Evolutionary conservation across 2,888 invertebrate genomes (phyloP), one percentile per base, ranked within the genome.

Genomic region (Watsonalla cultraria): DNA sequence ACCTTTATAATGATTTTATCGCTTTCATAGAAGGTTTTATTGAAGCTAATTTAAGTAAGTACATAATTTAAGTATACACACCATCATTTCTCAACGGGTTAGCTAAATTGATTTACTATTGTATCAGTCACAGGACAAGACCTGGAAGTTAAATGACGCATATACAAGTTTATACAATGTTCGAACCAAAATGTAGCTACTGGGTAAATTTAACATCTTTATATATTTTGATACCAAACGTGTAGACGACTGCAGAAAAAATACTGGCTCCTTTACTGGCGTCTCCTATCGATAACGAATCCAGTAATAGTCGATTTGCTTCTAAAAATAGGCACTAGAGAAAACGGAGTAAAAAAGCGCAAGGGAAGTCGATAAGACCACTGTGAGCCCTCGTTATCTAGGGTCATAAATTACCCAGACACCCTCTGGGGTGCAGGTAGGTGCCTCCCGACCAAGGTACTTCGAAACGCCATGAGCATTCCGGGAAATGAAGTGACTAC

Each of bases 311-410:
- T 73, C 87, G 84, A 86, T 88, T 87, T 86, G 82, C 82, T 80
- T 74, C 71, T 75, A 73, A 83, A 84, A 86, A 87, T 86, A 82
- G 77, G 74, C 77, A 82, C 81, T 78, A 74, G 84, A 83, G 80
- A 80, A 70, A 66, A 56, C 66, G 68, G 72, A 74, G 76, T 80
- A 84, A 85, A 86, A 86, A 86, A 83, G 74, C 75, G 68, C 74
- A 72, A 74, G 78, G 82, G 82, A 81, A 84, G 81, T 83, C 88
- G 89, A 89, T 89, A 89, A 90, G 86, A 80, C 84, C 80, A 81
- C 82, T 81, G 82, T 82, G 84, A 84, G 82, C 84, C 87, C 89
- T 89, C 87, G 88, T 89, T 90, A 90, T 90, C 90, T 85, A 70
- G 76, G 80, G 80, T 85, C 89, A 86, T 90, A 90, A 90, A 90